These are phyloP conservation scores for Megastigmus dorsalis DNA, from an alignment of 2,888 invertebrate species.

Conservation along the genomic window DNA sequence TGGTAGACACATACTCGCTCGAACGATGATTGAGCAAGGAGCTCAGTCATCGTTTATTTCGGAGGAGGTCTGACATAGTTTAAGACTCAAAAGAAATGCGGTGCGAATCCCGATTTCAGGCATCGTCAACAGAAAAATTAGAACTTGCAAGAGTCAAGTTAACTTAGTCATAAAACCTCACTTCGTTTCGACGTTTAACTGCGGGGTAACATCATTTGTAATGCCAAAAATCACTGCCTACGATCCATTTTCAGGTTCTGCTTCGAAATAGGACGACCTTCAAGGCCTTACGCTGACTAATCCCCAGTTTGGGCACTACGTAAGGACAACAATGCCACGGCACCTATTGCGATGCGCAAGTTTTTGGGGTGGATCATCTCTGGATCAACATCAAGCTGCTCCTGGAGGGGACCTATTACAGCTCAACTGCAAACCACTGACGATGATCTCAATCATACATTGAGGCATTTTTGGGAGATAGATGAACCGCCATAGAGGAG, in stretches of 20 bases:
- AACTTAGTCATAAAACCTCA: not conserved
- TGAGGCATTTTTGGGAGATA: not conserved
- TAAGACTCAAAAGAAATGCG: slow-evolving; percentile 40
- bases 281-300: not conserved
- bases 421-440: too few species aligned
- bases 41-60: slow-evolving; percentile 53
- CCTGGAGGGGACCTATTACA: too few species aligned
- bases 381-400: not conserved
- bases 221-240: slow-evolving; percentile 39
- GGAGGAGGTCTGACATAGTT: not conserved
- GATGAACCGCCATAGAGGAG: not conserved
- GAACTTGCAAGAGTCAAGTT: not conserved
- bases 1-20: slow-evolving; percentile 39
- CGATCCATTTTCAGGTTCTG: not conserved
- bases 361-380: not conserved
- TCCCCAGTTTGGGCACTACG: not conserved
- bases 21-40: slow-evolving; percentile 55
- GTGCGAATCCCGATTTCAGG: slow-evolving; percentile 44
- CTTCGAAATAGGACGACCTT: slow-evolving; percentile 3
- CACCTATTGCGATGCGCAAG: not conserved
- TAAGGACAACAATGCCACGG: not conserved
- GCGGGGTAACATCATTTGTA: slow-evolving; percentile 11
- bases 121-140: slow-evolving; percentile 28
- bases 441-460: not conserved
- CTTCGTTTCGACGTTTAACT: not conserved